phyloP scores from a whole-genome alignment of 2,797 vertebrate genomes.

The Glyptemys insculpta region DNA sequence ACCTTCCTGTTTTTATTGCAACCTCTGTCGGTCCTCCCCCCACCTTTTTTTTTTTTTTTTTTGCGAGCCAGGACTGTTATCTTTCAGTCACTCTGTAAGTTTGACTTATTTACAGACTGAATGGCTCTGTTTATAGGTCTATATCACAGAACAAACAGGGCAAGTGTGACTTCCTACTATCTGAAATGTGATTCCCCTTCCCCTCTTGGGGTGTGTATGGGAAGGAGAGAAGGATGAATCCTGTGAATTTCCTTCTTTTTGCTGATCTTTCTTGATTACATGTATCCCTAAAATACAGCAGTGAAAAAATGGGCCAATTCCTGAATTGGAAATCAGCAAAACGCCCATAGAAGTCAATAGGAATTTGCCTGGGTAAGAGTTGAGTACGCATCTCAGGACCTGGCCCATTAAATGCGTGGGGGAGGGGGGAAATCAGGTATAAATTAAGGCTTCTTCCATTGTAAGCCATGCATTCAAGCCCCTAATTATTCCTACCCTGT shows the following conservation, averaged over 20 bases:
- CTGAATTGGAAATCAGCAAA: not conserved
- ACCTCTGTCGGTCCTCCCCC: constrained; percentile 58
- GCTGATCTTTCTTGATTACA: constrained; percentile 11
- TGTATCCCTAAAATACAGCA: not conserved
- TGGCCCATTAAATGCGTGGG: not conserved
- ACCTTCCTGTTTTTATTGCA: constrained; percentile 77
- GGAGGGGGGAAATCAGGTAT: not conserved
- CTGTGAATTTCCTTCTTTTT: constrained; percentile 1
- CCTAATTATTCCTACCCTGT: not conserved
- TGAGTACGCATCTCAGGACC: not conserved
- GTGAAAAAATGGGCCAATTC: not conserved
- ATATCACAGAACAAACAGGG: constrained; percentile 79
- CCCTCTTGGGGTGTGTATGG: constrained; percentile 40
- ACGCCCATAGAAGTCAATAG: not conserved
- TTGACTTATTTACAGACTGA: constrained; percentile 77
- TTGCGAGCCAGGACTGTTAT: constrained; percentile 61
- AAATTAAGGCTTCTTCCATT: not conserved
- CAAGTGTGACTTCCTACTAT: constrained; percentile 75
- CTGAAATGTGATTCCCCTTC: constrained; percentile 60
- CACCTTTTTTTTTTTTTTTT: constrained; percentile 1
- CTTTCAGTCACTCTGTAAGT: constrained; percentile 73
- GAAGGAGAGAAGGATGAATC: constrained; percentile 29
- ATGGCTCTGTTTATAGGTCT: constrained; percentile 76
- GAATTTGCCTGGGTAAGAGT: not conserved
- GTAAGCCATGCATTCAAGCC: not conserved